A percentile compares a stretch with the other conserved stretches of the same genome.
phyloP scores from a whole-genome alignment of 2,113 vertebrate species.

The Rhea americana region DNA sequence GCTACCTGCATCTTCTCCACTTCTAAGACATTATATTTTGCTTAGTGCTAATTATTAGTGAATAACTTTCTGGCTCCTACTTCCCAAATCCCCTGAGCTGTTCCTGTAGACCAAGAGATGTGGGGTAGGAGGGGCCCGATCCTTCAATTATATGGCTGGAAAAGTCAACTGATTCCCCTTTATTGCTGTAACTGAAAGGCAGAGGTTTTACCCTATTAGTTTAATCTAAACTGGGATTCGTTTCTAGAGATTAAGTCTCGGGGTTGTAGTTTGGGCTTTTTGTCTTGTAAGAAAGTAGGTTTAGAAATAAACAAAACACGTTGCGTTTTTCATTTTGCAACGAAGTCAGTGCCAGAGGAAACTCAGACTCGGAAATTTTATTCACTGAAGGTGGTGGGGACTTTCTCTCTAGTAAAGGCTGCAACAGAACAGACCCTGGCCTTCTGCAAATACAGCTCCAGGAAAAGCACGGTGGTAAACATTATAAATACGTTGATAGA shows the following conservation, averaged over 20 bases:
- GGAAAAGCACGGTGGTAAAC: not conserved
- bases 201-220: not conserved
- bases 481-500: fast-evolving
- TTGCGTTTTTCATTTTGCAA: not conserved
- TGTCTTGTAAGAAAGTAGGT: not conserved
- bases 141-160: not conserved
- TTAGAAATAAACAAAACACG: conserved; percentile 11
- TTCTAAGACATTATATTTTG: not conserved
- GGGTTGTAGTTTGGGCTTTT: not conserved
- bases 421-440: not conserved
- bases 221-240: not conserved
- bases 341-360: not conserved
- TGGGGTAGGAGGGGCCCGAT: not conserved
- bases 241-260: not conserved
- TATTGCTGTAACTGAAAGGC: not conserved
- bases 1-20: conserved; percentile 30
- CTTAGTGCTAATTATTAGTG: not conserved
- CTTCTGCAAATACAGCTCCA: not conserved
- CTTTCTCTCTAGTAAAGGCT: not conserved
- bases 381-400: not conserved
- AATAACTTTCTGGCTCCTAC: not conserved
- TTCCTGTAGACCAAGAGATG: not conserved
- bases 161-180: not conserved
- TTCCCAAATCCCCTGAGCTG: not conserved
- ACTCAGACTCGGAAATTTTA: not conserved